A percentile compares a stretch with the other conserved stretches of the same genome.
Conservation (phyloP, 2,888 invertebrate genomes). For the Pherbina coryleti region DNA sequence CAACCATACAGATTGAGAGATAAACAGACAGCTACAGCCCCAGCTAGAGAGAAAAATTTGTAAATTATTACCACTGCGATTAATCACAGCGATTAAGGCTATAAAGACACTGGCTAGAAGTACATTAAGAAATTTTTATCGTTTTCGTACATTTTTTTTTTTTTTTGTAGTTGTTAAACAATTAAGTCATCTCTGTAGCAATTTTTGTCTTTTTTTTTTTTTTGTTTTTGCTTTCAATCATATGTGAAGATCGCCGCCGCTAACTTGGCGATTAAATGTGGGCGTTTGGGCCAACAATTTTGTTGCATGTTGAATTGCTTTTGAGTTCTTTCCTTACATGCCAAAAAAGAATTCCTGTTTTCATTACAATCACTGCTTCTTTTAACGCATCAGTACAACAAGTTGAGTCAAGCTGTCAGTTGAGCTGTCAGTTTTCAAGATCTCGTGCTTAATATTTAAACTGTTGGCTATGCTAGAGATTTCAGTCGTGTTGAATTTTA, state of each 20-base stretch:
- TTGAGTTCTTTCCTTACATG: not conserved
- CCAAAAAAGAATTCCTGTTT: not conserved
- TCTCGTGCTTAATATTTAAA: not conserved
- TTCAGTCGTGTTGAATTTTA: not conserved
- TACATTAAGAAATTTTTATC: not conserved
- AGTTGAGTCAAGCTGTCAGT: conserved; percentile 18
- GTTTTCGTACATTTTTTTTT: too few relatives aligned
- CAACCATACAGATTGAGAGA: not conserved
- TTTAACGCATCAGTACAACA: not conserved
- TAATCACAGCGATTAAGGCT: conserved; percentile 23
- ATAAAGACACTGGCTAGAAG: conserved; percentile 23
- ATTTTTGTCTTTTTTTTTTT: not conserved
- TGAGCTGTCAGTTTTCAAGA: not conserved
- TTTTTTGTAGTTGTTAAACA: not conserved
- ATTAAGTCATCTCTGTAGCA: not conserved
- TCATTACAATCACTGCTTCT: not conserved
- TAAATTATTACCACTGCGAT: conserved; percentile 30
- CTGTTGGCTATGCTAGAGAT: not conserved
- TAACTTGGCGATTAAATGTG: not conserved
- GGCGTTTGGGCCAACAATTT: conserved; percentile 3
- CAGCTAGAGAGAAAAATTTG: not conserved
- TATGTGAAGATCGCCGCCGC: not conserved
- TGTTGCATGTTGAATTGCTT: not conserved
- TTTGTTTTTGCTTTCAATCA: not conserved
- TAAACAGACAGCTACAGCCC: not conserved